Base-by-base conservation (phyloP, 2,888 invertebrate species). In the Epistrophella euchroma region DNA sequence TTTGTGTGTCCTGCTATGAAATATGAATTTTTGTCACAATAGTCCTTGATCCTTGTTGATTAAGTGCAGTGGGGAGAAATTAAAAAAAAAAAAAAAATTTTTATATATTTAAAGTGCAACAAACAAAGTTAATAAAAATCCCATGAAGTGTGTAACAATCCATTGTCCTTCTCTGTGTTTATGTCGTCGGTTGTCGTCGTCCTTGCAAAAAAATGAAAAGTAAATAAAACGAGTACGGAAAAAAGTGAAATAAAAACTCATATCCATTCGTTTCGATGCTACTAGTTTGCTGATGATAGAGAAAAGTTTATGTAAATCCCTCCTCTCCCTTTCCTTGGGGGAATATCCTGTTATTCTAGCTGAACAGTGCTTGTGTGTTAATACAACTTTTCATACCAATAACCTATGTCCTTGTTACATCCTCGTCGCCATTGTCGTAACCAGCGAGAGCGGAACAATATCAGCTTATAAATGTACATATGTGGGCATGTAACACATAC, bases 21-120 rank as follows among this genome's bases (percentile, higher is more conserved):
- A 76, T 66, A 73, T 85, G 75, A 37, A 64, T 84, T 66, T 45
- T 58, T 45, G 56, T 37, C 52, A 71, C 74, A 75, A 85, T 66
- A 85, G 80, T 73, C 76, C 76, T 72, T 85, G 72, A 85, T 85
- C 80, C 80, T 62, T 77, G 76, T 70, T 85, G 77, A 82, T 77
- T 82, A 74, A 81, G 76, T 77, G 76, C 55, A 15, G 58, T 60
- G 58, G 17, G 47, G 37, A 60, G 64, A 60, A n/a, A 10, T 32
- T 62, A 40, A 43, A 52, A 32, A 56, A 11, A 64, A 35, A 47
- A 71, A 68, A 19, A 52, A 75, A n/a, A n/a, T 58, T 35, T 58
- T 37, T 35, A 58, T 28, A 76, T 75, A 58, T 78, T 70, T 25
- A 72, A 80, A 80, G 84, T 80, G 84, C 75, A 85, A 80, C 79